These are phyloP conservation scores for Astropecten irregularis DNA, from an alignment of 53 echinoderm and acorn worm genomes.

Conservation along the genomic window DNA sequence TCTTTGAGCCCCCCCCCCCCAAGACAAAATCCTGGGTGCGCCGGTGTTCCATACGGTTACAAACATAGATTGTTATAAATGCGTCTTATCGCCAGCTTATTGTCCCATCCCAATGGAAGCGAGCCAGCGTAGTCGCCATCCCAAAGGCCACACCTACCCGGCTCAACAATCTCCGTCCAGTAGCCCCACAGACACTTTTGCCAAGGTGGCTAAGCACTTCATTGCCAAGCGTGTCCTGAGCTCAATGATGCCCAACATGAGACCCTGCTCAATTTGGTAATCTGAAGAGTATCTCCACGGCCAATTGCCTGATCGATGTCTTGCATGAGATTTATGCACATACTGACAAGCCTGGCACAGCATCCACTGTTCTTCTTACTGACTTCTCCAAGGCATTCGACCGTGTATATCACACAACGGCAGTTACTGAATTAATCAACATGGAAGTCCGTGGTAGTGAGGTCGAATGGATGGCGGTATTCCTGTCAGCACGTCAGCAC, in stretches of 20 bases:
- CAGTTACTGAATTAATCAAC: slow-evolving; percentile 10
- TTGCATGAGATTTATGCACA: slow-evolving; percentile 2
- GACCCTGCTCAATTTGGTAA: slow-evolving; percentile 43
- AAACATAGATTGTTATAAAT: too few species aligned
- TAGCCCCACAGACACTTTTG: slow-evolving; percentile 38
- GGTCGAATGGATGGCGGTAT: slow-evolving; percentile 41
- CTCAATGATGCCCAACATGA: neutral
- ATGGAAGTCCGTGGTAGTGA: neutral
- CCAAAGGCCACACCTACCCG: neutral
- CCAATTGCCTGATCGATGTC: slow-evolving; percentile 38
- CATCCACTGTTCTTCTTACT: too few species aligned
- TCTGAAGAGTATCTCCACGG: slow-evolving; percentile 26
- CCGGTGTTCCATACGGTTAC: too few species aligned
- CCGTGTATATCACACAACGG: slow-evolving; percentile 39
- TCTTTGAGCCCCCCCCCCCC: too few species aligned
- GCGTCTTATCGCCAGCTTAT: neutral
- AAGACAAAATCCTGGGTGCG: too few species aligned
- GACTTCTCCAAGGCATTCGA: slow-evolving; percentile 65
- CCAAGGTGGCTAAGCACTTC: slow-evolving; percentile 34
- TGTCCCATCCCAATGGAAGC: slow-evolving; percentile 1
- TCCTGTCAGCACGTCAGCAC: neutral
- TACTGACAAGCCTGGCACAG: slow-evolving; percentile 3
- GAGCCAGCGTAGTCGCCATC: neutral
- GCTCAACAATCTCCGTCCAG: slow-evolving; percentile 3
- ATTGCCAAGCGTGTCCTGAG: neutral